Evolutionary conservation across 1,140 invertebrate genomes (phyloP), one percentile per base, ranked within the genome.

Genomic region (Nasonia giraulti): DNA sequence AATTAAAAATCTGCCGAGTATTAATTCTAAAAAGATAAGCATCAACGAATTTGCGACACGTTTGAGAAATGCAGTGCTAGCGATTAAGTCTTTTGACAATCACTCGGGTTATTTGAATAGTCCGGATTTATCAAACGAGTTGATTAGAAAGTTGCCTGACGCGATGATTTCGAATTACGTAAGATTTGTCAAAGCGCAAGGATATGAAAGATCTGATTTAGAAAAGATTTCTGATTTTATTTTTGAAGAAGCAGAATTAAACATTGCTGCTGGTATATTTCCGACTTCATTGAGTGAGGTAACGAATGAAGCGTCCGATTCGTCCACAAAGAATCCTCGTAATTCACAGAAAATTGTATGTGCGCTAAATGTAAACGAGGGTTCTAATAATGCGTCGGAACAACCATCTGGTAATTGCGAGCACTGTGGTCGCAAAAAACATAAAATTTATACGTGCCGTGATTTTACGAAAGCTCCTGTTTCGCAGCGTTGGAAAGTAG

Each of bases 41-140:
- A 3, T 80, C 2, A 69, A 69, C 3, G 37, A 80, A n/a, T 80
- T 80, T 20, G 78, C 78, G 2, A 80, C 78, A 1, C 66, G 17
- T 44, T 66, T 80, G 40, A 80, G 40, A 69, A 80, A 69, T 14
- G 27, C 78, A 8, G 62, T 80, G 0, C 0, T 10, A 6, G 78
- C 78, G 5, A 68, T 80, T 17, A 80, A 80, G 66, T 6, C 31
- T 0, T 40, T 80, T 23, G 37, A 37, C n/a, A 23, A 62, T 17
- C 23, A 17, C 12, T 2, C 3, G 6, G 27, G 27, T 1, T 37
- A 78, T 78, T 80, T 80, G 31, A 68, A 1, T 68, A 69, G 33
- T 44, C 17, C 78, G 2, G 78, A 80, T 4, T 40, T 80, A 37
- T 1, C 50, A 6, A 33, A 17, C 8, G 12, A 6, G 1, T 20